phyloP scores from a whole-genome alignment of 2,113 vertebrate genomes.

The Apodemus speciosus region DNA sequence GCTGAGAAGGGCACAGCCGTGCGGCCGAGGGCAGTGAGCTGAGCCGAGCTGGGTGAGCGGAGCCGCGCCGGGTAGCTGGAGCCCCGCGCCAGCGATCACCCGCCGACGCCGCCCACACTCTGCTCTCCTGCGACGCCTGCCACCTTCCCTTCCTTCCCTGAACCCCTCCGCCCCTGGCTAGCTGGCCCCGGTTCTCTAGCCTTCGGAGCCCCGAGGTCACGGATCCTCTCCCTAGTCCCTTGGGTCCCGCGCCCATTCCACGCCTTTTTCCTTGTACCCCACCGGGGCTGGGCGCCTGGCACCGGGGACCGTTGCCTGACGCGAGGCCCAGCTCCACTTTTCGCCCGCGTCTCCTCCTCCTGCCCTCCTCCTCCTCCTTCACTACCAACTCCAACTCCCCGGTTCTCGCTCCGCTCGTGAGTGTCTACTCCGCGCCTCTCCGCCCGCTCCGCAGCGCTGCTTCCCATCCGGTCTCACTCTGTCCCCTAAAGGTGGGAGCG shows the following conservation, averaged over 20 bases:
- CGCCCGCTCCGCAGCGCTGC: not conserved
- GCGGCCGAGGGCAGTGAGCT: conserved; percentile 61
- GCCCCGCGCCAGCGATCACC: conserved; percentile 53
- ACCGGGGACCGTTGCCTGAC: conserved; percentile 72
- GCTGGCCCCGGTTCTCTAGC: not conserved
- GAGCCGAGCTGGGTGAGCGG: conserved; percentile 38
- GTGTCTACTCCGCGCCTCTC: not conserved
- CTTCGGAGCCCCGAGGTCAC: conserved; percentile 51
- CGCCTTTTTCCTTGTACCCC: not conserved
- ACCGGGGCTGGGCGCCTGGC: conserved; percentile 50
- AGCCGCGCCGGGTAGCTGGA: conserved; percentile 49
- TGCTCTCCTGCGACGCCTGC: conserved; percentile 54
- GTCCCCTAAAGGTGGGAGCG: conserved; percentile 60
- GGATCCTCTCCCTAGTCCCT: conserved; percentile 21
- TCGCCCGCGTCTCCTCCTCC: conserved; percentile 34
- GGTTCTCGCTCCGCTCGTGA: not conserved
- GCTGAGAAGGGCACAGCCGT: conserved; percentile 61
- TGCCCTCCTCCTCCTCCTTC: conserved; percentile 35
- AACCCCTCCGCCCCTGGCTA: not conserved
- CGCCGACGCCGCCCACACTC: conserved; percentile 56
- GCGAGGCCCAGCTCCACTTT: conserved; percentile 74
- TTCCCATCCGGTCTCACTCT: not conserved
- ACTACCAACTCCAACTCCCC: conserved; percentile 53
- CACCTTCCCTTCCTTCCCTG: conserved; percentile 44
- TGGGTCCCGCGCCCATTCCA: conserved; percentile 21